Percentiles rank a stretch among this genome's conserved stretches.
These are phyloP conservation scores for Leptoclinus maculatus DNA, from an alignment of 2,797 vertebrate species.

Conservation along the genomic window DNA sequence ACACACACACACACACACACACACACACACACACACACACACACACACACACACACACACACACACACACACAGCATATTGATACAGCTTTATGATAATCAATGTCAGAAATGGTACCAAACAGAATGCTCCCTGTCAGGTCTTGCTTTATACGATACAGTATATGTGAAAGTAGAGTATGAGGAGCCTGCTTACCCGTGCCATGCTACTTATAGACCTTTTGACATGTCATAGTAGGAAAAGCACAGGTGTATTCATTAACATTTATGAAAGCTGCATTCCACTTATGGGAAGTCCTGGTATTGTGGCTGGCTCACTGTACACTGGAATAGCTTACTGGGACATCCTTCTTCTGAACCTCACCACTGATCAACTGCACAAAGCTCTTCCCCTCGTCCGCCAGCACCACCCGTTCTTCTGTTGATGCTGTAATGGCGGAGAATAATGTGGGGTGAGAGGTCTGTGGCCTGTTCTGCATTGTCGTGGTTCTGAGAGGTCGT, in stretches of 20 bases:
- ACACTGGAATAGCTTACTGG: not conserved
- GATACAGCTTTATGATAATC: not conserved
- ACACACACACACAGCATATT: not conserved
- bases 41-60: constrained; percentile 23
- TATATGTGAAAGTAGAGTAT: not conserved
- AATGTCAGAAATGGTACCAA: not conserved
- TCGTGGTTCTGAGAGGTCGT: not conserved
- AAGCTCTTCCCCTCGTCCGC: not conserved
- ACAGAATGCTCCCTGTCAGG: constrained; percentile 23
- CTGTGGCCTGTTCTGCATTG: not conserved
- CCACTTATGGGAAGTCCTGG: not conserved
- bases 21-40: not conserved
- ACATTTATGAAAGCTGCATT: not conserved
- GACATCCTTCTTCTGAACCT: not conserved
- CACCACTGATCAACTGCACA: not conserved
- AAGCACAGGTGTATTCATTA: not conserved
- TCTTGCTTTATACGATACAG: constrained; percentile 2
- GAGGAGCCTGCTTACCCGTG: constrained; percentile 2
- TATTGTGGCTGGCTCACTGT: not conserved
- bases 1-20: constrained; percentile 18
- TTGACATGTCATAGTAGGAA: not conserved
- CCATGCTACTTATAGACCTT: constrained; percentile 25
- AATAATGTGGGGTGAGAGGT: constrained; percentile 9
- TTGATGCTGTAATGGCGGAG: constrained; percentile 15
- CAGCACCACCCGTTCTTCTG: not conserved